Percentiles rank a stretch among this genome's conserved stretches.
Conservation (phyloP, 2,797 vertebrate species). For the Sebastiscus albofasciatus region DNA sequence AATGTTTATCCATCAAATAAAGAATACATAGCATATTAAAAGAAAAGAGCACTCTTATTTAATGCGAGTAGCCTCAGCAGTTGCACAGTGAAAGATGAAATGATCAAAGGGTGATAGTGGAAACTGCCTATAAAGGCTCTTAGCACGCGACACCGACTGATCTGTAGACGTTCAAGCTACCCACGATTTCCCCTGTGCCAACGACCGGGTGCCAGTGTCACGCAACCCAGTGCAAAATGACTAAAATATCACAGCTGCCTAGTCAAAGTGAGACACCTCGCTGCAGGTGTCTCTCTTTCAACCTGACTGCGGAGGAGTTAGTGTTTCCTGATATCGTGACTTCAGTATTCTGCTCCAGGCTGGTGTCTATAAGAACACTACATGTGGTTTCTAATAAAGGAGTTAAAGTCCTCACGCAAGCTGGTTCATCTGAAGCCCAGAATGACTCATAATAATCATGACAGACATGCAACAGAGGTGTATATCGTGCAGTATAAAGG, state of each 20-base stretch:
- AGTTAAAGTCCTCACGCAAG: constrained; percentile 13
- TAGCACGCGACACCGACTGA: constrained; percentile 75
- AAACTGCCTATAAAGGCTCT: constrained; percentile 31
- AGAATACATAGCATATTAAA: too few species aligned
- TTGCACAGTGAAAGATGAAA: constrained; percentile 5
- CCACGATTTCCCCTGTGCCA: constrained; percentile 63
- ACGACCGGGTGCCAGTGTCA: constrained; percentile 64
- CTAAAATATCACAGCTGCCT: constrained; percentile 39
- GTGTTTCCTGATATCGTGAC: constrained; percentile 41
- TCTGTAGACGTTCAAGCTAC: constrained; percentile 36
- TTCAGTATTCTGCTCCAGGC: neutral
- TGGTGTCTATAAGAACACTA: neutral
- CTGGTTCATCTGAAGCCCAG: neutral
- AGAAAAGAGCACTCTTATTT: neutral
- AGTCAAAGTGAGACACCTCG: constrained; percentile 24
- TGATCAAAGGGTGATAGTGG: constrained; percentile 30
- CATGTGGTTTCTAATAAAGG: neutral
- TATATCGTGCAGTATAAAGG: neutral
- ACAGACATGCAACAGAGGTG: neutral
- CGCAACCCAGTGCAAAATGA: constrained; percentile 69
- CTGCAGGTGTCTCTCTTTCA: constrained; percentile 19
- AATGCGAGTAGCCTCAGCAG: neutral
- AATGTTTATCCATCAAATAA: neutral
- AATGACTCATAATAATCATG: constrained; percentile 26
- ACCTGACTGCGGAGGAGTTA: neutral